Evolutionary conservation across 92 coral and sea anemone genomes (phyloP).

Genomic region (Micromussa lordhowensis): DNA sequence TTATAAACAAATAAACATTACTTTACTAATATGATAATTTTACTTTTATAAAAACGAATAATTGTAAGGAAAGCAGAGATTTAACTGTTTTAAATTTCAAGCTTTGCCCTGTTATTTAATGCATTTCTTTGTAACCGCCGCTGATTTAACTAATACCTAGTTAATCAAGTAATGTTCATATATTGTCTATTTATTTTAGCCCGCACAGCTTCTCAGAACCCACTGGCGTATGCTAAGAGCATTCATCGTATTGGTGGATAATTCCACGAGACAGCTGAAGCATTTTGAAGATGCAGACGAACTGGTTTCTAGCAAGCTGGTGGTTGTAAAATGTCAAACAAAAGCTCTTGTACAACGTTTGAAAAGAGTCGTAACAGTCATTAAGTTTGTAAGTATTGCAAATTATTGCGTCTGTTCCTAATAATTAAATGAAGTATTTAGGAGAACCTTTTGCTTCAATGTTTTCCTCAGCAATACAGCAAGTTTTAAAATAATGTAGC

Average conservation of each 20-base stretch:
- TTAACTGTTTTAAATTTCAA: too few species aligned
- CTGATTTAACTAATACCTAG: not conserved
- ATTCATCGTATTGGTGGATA: not conserved
- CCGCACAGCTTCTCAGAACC: conserved; percentile 5
- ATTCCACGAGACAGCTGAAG: not conserved
- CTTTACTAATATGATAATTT: too few species aligned
- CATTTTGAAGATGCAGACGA: not conserved
- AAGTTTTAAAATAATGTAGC: too few species aligned
- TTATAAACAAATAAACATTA: too few species aligned
- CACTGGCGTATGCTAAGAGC: conserved; percentile 13
- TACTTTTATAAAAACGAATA: too few species aligned
- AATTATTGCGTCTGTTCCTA: not conserved
- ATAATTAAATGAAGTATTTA: not conserved
- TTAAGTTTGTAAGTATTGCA: not conserved
- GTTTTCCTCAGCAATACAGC: too few species aligned
- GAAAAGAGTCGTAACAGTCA: not conserved
- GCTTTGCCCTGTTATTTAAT: not conserved
- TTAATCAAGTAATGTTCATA: not conserved
- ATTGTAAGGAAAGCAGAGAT: too few species aligned
- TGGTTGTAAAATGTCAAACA: not conserved
- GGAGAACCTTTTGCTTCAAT: not conserved
- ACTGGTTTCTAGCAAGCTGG: not conserved
- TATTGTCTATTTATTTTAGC: not conserved
- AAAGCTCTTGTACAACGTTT: not conserved
- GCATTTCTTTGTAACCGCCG: not conserved